Conservation (phyloP, 2,113 vertebrate species). For the Phyllostomus discolor region DNA sequence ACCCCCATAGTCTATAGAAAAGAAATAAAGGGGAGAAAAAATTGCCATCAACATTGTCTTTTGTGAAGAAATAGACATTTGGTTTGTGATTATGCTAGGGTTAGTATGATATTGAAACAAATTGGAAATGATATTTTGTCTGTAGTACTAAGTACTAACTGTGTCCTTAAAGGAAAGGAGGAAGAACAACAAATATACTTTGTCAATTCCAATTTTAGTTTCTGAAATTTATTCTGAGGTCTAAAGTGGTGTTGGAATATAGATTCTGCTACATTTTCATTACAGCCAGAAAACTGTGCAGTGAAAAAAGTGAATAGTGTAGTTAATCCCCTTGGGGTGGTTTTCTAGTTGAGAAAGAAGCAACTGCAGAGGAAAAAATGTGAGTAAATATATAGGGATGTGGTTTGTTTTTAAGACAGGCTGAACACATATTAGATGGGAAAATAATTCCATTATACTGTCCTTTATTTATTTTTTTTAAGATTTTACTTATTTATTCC, state of each 20-base stretch:
- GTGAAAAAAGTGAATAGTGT: not conserved
- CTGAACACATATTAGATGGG: not conserved
- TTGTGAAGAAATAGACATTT: conserved; percentile 1
- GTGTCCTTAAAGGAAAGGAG: not conserved
- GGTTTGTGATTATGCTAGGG: not conserved
- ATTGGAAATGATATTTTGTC: not conserved
- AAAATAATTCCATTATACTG: not conserved
- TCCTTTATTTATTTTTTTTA: too few relatives aligned
- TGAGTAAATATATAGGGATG: not conserved
- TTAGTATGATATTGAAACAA: not conserved
- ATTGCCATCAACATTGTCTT: not conserved
- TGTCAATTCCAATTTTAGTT: not conserved
- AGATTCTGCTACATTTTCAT: conserved; percentile 30
- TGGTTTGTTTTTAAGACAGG: conserved; percentile 29
- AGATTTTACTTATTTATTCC: too few relatives aligned
- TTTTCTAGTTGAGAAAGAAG: conserved; percentile 22
- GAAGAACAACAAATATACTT: not conserved
- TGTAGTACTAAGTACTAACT: not conserved
- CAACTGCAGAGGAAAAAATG: conserved; percentile 28
- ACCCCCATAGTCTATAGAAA: not conserved
- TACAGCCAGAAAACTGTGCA: not conserved
- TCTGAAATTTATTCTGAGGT: not conserved
- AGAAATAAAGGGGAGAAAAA: not conserved
- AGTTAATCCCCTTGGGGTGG: not conserved
- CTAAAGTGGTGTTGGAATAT: not conserved